Evolutionary conservation across 35 echinoderm and acorn worm species (phyloP), one percentile per base, ranked within the genome.

Genomic region (Ophioderma brevispina): DNA sequence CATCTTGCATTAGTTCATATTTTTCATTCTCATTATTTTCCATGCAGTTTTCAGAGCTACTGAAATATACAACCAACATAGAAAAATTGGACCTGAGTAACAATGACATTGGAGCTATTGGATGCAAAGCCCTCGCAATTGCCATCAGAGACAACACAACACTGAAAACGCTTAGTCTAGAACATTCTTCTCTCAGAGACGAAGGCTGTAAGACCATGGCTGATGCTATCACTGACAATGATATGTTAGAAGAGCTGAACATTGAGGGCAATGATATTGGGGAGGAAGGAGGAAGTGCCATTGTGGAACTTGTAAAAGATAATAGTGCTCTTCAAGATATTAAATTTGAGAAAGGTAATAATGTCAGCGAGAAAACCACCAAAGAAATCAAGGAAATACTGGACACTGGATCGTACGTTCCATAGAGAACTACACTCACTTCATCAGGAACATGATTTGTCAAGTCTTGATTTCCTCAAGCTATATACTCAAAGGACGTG

Each of bases 371-470:
- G 14, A 55, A 93, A 21, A 86, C 92, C 33, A 38, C 31, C 19
- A 59, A 86, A 35, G 91, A 96, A 64, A 89, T 96, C 14, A 85
- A 90, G 32, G 94, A 96, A 56, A 87, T 96, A 75, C 70, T 96
- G 33, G 88, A 89, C 36, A 88, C 87, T 15, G 87, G 90, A 21
- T 32, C 81, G 13, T 84, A 84, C 55, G 81, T 84, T 39, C 81
- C 81, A 49, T 84, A 84, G n/a, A n/a, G n/a, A n/a, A n/a, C n/a
- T n/a, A n/a, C n/a, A n/a, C n/a, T n/a, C n/a, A n/a, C n/a, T n/a
- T n/a, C n/a, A n/a, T n/a, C n/a, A n/a, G n/a, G n/a, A n/a, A n/a
- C n/a, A n/a, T n/a, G n/a, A n/a, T n/a, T n/a, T n/a, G n/a, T n/a
- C n/a, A n/a, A n/a, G n/a, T n/a, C n/a, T n/a, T n/a, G n/a, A n/a